phyloP scores from a whole-genome alignment of 2,888 invertebrate species.

The Nasonia oneida region DNA sequence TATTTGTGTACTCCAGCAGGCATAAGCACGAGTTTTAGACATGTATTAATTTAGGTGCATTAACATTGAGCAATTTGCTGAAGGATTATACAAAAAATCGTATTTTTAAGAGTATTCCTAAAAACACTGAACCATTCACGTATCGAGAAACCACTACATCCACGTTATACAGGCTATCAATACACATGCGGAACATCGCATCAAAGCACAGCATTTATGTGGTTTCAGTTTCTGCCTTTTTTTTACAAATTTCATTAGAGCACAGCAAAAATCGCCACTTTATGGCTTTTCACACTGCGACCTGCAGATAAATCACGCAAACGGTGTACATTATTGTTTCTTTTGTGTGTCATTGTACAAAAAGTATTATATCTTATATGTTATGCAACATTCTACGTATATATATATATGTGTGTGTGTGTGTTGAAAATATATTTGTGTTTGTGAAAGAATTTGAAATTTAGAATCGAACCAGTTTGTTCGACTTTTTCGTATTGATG shows the following conservation, averaged over 20 bases:
- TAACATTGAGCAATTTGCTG: background rate
- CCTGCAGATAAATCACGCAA: constrained; percentile 41
- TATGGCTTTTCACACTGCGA: constrained; percentile 48
- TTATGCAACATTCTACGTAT: constrained; percentile 29
- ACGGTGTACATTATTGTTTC: constrained; percentile 17
- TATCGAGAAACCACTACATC: background rate
- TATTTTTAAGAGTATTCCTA: constrained; percentile 10
- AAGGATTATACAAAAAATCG: background rate
- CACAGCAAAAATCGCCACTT: constrained; percentile 46
- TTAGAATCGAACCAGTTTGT: constrained; percentile 29
- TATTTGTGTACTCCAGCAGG: constrained; percentile 19
- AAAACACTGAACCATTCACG: background rate
- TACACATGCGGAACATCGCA: constrained; percentile 31
- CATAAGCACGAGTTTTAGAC: constrained; percentile 46
- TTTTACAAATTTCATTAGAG: constrained; percentile 21
- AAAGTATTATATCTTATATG: constrained; percentile 1
- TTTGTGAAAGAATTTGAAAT: constrained; percentile 18
- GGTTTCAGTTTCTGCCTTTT: constrained; percentile 22
- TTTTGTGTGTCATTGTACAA: constrained; percentile 44
- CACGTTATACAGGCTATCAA: background rate
- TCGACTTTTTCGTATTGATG: constrained; percentile 47
- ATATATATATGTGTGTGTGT: constrained; percentile 46
- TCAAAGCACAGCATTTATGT: constrained; percentile 34
- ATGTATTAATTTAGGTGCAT: background rate
- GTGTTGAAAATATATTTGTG: constrained; percentile 1